Evolutionary conservation across 2,113 vertebrate species (phyloP).

Genomic region (Polypterus senegalus): DNA sequence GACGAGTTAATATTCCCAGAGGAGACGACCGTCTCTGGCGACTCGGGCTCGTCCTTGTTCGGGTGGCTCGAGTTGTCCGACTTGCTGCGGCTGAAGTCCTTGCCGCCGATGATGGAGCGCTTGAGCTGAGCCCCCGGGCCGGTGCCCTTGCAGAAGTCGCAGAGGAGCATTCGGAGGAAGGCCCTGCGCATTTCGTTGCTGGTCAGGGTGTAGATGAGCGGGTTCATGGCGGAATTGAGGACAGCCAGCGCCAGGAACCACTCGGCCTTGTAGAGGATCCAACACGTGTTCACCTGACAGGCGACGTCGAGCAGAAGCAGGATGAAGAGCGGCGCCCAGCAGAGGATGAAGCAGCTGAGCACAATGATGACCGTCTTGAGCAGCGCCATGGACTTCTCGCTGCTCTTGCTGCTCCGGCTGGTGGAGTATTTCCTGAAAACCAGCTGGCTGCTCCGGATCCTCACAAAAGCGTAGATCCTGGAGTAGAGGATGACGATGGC

Average conservation of each 20-base stretch:
- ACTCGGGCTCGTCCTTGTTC: slow-evolving; percentile 76
- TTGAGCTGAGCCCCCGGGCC: slow-evolving; percentile 57
- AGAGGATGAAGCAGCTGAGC: slow-evolving; percentile 87
- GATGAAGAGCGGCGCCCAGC: slow-evolving; percentile 93
- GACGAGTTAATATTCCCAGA: slow-evolving; percentile 78
- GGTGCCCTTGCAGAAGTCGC: slow-evolving; percentile 49
- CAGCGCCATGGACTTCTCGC: slow-evolving; percentile 84
- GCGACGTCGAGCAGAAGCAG: slow-evolving; percentile 88
- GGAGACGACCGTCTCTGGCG: slow-evolving; percentile 71
- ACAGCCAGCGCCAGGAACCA: slow-evolving; percentile 91
- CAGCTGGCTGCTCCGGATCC: slow-evolving; percentile 78
- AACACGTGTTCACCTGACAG: slow-evolving; percentile 66
- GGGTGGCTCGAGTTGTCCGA: slow-evolving; percentile 93
- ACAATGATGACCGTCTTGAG: slow-evolving; percentile 96
- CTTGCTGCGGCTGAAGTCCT: slow-evolving; percentile 87
- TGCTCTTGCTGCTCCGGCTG: slow-evolving; percentile 64
- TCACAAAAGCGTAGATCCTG: slow-evolving; percentile 82
- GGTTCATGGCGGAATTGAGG: slow-evolving; percentile 92
- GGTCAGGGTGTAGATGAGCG: slow-evolving; percentile 94
- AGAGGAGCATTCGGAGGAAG: slow-evolving; percentile 77
- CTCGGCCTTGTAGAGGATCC: slow-evolving; percentile 77
- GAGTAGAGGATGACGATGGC: slow-evolving; percentile 89
- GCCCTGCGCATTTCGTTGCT: slow-evolving; percentile 95
- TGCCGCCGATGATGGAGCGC: slow-evolving; percentile 68
- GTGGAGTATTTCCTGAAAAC: slow-evolving; percentile 78